Base-by-base conservation (phyloP, 2,113 vertebrate genomes). In the Abramis brama region DNA sequence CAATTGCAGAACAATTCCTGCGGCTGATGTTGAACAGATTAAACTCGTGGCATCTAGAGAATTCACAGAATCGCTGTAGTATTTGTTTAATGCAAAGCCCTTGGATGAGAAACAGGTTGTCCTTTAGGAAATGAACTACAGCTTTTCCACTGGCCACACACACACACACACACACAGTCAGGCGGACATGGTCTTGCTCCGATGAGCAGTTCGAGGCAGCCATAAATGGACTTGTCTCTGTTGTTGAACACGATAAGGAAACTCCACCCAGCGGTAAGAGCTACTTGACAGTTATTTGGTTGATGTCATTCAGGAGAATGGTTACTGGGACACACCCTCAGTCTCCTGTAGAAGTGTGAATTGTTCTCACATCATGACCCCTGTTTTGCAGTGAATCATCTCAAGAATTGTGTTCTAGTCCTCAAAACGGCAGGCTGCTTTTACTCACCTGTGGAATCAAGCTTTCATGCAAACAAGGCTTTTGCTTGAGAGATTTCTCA, bases 151-250 rank as follows among this genome's bases (percentile, higher is more conserved):
- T 64, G 36, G 33, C 33, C 68, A 21, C 80, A 68, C 45, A 68
- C 45, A 59, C 80, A 68, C 45, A 68, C 45, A 59, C 39, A 43
- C 43, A 43, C 43, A 43, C 43, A 43, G 43, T 43, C 19, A n/a
- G 43, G 6, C 13, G 11, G 27, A 83, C 27, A 73, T 36, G 19
- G 12, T 33, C 27, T 57, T 57, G 30, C 30, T 25, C 62, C 1
- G 39, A 78, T 70, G 79, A 71, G 64, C 30, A 79, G 76, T 62
- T 81, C 21, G 6, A 59, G 75, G 33, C 12, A 80, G 50, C 85
- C 85, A 82, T 81, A 86, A 74, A 86, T 81, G 85, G 85, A 45
- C 23, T 80, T 23, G 4, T 71, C 64, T 78, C 27, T 71, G 39
- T 77, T 68, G 60, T 79, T 10, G 12, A 43, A 27, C 62, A 11